Percentiles rank a stretch among this genome's conserved stretches.
These are phyloP conservation scores for Orientallactaga bullata DNA, from an alignment of 2,113 vertebrate species.

Conservation along the genomic window DNA sequence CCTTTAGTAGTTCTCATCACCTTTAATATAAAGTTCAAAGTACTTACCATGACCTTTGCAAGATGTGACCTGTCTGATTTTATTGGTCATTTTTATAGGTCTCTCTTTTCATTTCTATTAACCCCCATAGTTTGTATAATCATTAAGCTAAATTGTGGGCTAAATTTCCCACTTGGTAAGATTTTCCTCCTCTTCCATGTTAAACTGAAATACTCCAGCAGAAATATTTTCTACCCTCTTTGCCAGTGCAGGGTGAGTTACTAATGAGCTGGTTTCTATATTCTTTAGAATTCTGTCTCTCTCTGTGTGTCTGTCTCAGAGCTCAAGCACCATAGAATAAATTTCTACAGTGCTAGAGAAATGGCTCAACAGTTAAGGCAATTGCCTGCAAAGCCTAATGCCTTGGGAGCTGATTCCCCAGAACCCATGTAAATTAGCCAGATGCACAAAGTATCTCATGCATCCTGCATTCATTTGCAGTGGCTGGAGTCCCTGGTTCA, in stretches of 20 bases:
- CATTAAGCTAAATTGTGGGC: background rate
- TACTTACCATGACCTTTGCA: background rate
- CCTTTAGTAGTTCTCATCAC: background rate
- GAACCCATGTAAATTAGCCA: no score
- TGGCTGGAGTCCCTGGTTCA: no score
- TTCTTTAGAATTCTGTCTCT: background rate
- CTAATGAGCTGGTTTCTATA: background rate
- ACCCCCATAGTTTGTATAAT: background rate
- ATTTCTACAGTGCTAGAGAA: no score
- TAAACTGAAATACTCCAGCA: background rate
- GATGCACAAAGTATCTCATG: no score
- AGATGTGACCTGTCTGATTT: background rate
- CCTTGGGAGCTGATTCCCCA: no score
- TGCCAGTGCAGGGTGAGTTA: background rate
- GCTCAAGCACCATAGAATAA: background rate
- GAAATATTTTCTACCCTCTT: background rate
- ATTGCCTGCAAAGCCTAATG: no score
- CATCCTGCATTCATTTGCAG: no score
- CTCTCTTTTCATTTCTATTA: background rate
- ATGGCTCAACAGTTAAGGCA: no score
- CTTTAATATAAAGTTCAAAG: background rate
- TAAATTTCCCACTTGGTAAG: background rate
- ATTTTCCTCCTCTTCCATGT: background rate
- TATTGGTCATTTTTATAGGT: background rate
- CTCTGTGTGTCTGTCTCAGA: background rate